Conservation (phyloP, 2,113 vertebrate species). For the Toxotes jaculatrix region DNA sequence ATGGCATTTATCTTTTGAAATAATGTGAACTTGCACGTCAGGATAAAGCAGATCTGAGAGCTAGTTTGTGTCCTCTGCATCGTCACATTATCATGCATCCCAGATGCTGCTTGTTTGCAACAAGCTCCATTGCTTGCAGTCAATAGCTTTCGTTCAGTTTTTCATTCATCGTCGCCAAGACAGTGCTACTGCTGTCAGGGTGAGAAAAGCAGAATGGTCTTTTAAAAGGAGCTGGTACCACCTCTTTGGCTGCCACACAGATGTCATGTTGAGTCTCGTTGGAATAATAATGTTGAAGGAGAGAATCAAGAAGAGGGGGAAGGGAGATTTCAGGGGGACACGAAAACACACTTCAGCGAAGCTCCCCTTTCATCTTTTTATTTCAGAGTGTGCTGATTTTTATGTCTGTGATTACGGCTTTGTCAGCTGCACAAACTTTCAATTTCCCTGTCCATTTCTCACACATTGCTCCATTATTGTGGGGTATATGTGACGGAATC, state of each 20-base stretch:
- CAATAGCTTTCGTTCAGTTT: constrained; percentile 57
- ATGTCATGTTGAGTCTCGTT: constrained; percentile 51
- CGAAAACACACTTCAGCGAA: constrained; percentile 4
- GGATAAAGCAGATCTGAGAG: constrained; percentile 2
- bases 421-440: neutral
- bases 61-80: constrained; percentile 6
- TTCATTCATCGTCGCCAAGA: constrained; percentile 62
- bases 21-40: neutral
- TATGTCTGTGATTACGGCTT: neutral
- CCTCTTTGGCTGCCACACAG: constrained; percentile 71
- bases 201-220: constrained; percentile 71
- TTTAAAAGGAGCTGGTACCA: constrained; percentile 73
- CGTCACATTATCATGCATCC: constrained; percentile 72
- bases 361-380: constrained; percentile 5
- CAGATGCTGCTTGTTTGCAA: constrained; percentile 58
- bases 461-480: neutral
- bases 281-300: constrained; percentile 60
- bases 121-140: constrained; percentile 68
- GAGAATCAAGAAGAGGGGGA: constrained; percentile 38
- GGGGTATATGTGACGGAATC: neutral
- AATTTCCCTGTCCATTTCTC: constrained; percentile 1
- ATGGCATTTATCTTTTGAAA: neutral
- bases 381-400: neutral
- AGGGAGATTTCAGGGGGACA: constrained; percentile 21
- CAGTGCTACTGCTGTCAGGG: constrained; percentile 72